phyloP scores from a whole-genome alignment of 2,113 vertebrate genomes.

The Boleophthalmus pectinirostris region DNA sequence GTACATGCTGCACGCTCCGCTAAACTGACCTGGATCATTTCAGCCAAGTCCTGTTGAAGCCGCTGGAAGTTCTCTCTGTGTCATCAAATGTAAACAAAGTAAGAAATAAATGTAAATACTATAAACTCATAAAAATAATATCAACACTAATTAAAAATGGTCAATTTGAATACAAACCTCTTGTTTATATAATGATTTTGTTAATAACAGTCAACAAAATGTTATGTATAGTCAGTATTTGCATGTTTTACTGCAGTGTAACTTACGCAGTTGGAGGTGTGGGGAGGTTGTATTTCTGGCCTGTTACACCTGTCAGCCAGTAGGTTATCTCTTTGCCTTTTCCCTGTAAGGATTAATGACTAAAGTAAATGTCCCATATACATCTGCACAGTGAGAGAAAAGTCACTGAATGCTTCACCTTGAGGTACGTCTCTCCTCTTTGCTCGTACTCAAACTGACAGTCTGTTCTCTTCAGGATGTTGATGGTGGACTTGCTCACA shows the following conservation, averaged over 20 bases:
- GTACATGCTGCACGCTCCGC: slow-evolving; percentile 75
- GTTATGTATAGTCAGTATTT: no score
- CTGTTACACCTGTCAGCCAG: slow-evolving; percentile 91
- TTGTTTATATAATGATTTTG: no score
- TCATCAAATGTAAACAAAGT: slow-evolving; percentile 3
- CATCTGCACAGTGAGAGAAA: background rate
- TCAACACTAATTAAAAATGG: background rate
- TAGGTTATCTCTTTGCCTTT: slow-evolving; percentile 94
- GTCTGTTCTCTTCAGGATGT: slow-evolving; percentile 90
- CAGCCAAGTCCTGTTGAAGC: slow-evolving; percentile 89
- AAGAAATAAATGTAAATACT: background rate
- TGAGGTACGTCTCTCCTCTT: slow-evolving; percentile 93
- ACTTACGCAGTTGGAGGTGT: slow-evolving; percentile 93
- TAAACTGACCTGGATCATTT: slow-evolving; percentile 86
- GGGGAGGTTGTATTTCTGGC: slow-evolving; percentile 85
- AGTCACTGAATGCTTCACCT: slow-evolving; percentile 75
- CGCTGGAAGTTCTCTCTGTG: slow-evolving; percentile 92
- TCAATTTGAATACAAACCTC: background rate
- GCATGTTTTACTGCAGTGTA: background rate
- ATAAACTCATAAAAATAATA: background rate
- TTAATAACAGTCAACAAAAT: no score
- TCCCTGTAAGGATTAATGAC: slow-evolving; percentile 76
- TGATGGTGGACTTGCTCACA: slow-evolving; percentile 87
- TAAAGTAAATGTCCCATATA: background rate
- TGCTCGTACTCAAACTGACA: slow-evolving; percentile 88